Evolutionary conservation across 2,888 invertebrate species (phyloP), one percentile per base, ranked within the genome.

Genomic region (Eurytoma californica): DNA sequence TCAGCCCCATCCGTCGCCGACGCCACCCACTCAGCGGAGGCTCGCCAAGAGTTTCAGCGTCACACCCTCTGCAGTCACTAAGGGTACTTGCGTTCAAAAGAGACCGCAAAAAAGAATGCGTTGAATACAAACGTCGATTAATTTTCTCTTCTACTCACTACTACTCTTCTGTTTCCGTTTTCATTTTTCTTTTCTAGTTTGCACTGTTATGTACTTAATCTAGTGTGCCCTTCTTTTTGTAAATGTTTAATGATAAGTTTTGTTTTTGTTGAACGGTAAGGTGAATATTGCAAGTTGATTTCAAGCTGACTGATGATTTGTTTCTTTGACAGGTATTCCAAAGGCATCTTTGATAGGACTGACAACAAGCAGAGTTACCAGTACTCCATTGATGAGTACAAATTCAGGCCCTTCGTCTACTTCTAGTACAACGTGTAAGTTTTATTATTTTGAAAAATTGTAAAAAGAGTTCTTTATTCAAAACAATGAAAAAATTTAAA

Each of bases 1-100:
- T 5, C 90, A 88, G 78, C 92, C 92, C 84, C 93, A 93, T 83
- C 94, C 94, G 86, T 94, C 94, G 84, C 94, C 94, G 83, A 96
- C 96, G 86, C 96, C 96, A 86, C 96, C 97, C 85, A 93, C 96
- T 85, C 96, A 96, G 91, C 94, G 97, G 87, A 94, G 97, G 87
- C 94, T 97, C 90, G 96, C 97, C 87, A 97, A 97, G 93, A 97
- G 96, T 91, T 97, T 97, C 93, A 96, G 96, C 92, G 96, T 96
- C 88, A 94, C 96, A 86, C 94, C 95, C 87, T 93, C 95, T 86
- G 92, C 93, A 86, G 92, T 92, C 84, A 91, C 92, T 86, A 93
- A 93, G 93, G 93, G 93, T 93, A 79, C 51, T 58, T 39, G 39
- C 39, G 39, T 57, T 20, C 61, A 66, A 47, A 24, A 67, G 14